A percentile compares a stretch with the other conserved stretches of the same genome.
Evolutionary conservation across 2,113 vertebrate species (phyloP).

Genomic region (Monarcha castaneiventris): DNA sequence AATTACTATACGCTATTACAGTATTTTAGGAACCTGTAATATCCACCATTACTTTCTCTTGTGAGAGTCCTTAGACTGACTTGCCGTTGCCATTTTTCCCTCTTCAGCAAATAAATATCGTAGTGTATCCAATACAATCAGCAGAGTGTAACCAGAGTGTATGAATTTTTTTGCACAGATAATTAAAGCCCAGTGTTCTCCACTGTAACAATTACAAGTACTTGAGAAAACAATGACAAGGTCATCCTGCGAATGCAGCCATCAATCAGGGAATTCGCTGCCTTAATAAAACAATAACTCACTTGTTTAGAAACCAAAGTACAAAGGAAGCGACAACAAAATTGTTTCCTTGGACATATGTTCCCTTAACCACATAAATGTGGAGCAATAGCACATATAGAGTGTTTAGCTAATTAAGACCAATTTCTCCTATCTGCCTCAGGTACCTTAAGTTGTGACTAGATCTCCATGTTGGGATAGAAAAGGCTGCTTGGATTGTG

Average conservation of each 20-base stretch:
- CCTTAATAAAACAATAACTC: slow-evolving; percentile 59
- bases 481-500: background rate
- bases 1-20: slow-evolving; percentile 68
- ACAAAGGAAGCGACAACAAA: slow-evolving; percentile 8
- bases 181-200: slow-evolving; percentile 79
- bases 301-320: background rate
- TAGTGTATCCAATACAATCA: slow-evolving; percentile 79
- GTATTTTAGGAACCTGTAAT: slow-evolving; percentile 70
- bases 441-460: background rate
- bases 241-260: slow-evolving; percentile 42
- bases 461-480: background rate
- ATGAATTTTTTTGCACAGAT: slow-evolving; percentile 72
- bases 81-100: slow-evolving; percentile 57
- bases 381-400: background rate
- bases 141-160: slow-evolving; percentile 63
- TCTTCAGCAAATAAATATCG: slow-evolving; percentile 63
- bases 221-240: slow-evolving; percentile 66
- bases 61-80: slow-evolving; percentile 61
- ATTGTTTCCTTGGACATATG: slow-evolving; percentile 52
- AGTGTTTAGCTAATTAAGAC: slow-evolving; percentile 30
- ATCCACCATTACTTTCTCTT: slow-evolving; percentile 67
- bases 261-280: slow-evolving; percentile 42
- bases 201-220: slow-evolving; percentile 71
- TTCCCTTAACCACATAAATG: slow-evolving; percentile 32
- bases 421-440: background rate